Evolutionary conservation across 2,797 vertebrate species (phyloP).

Genomic region (Podarcis siculus): DNA sequence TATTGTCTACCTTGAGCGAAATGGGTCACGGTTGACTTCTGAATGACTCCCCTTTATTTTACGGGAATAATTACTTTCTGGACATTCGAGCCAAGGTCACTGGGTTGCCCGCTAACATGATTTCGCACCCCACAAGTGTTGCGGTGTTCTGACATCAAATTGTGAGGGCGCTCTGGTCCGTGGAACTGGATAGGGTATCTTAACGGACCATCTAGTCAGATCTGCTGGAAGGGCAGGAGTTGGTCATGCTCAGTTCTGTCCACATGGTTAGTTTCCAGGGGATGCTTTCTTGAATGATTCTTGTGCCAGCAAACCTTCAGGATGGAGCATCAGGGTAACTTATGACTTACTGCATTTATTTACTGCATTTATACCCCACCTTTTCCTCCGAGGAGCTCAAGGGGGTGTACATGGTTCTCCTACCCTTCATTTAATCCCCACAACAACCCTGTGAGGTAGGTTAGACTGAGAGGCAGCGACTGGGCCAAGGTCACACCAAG

Average conservation of each 20-base stretch:
- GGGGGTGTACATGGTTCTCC: too few relatives aligned
- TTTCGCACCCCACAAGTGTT: neutral
- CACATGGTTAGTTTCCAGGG: neutral
- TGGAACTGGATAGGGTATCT: too few relatives aligned
- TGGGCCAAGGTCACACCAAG: too few relatives aligned
- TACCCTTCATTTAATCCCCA: too few relatives aligned
- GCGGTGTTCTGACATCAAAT: neutral
- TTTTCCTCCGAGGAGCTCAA: too few relatives aligned
- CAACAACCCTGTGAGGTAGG: too few relatives aligned
- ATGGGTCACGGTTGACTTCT: slow-evolving; percentile 31
- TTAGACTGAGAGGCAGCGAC: too few relatives aligned
- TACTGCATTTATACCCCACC: too few relatives aligned
- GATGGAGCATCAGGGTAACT: too few relatives aligned
- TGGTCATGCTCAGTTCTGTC: neutral
- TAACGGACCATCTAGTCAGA: neutral
- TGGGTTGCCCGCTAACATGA: neutral
- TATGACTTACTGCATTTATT: too few relatives aligned
- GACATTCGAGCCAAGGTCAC: neutral
- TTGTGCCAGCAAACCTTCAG: neutral
- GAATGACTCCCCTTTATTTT: slow-evolving; percentile 42
- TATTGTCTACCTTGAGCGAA: slow-evolving; percentile 67
- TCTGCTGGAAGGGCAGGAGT: neutral
- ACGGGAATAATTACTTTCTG: neutral
- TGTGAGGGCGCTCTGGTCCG: too few relatives aligned
- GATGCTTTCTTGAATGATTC: neutral